phyloP scores from a whole-genome alignment of 2,888 invertebrate species.

The Polyploca ridens region DNA sequence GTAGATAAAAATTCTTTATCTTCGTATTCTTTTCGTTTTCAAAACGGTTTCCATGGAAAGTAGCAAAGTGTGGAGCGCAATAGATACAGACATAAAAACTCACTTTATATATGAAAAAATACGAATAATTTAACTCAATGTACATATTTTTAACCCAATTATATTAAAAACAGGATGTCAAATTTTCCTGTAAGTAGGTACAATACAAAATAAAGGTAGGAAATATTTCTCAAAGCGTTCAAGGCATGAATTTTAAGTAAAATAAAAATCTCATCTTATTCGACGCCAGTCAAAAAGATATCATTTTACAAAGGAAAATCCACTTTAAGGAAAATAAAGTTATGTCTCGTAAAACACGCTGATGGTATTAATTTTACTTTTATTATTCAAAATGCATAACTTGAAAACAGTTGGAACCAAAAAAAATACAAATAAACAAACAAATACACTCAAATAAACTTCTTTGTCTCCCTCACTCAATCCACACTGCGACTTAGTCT shows the following conservation, averaged over 20 bases:
- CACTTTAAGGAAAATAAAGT: background rate
- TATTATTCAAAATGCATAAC: background rate
- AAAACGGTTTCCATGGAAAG: no score
- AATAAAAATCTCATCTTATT: background rate
- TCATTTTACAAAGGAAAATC: background rate
- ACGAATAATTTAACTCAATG: no score
- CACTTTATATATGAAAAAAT: no score
- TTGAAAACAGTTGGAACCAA: background rate
- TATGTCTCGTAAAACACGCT: background rate
- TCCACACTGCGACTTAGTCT: background rate
- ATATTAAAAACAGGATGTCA: background rate
- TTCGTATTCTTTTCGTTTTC: no score
- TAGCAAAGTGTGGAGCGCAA: no score
- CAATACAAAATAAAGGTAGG: background rate
- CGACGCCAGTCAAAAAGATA: constrained; percentile 5
- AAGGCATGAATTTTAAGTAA: background rate
- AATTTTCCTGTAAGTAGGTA: background rate
- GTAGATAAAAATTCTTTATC: no score
- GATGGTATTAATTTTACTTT: background rate
- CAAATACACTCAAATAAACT: background rate
- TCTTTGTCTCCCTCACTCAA: background rate
- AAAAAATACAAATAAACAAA: no score
- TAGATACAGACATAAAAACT: no score
- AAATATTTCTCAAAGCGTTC: background rate
- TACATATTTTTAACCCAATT: no score